These are phyloP conservation scores for pig (Sus scrofa) DNA, from an alignment of 2,113 vertebrate species.

Conservation along the genomic window T2T-Sscrofa CM000824.6:153038001-153038500, in stretches of 20 bases:
- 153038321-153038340: too few relatives aligned
- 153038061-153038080: background rate
- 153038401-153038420: too few relatives aligned
- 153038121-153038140: background rate
- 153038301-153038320: background rate
- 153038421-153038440: too few relatives aligned
- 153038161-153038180: background rate
- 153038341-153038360: too few relatives aligned
- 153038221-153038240: background rate
- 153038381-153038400: too few relatives aligned
- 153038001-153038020: background rate
- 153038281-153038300: background rate
- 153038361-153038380: too few relatives aligned
- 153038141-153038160: background rate
- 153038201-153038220: background rate
- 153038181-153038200: background rate
- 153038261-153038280: background rate
- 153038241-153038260: background rate
- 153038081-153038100: background rate
- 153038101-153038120: background rate
- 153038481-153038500: too few relatives aligned
- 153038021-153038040: background rate
- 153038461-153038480: too few relatives aligned
- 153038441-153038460: too few relatives aligned
- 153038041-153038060: background rate